Percentiles rank a stretch among this genome's conserved stretches.
phyloP scores from a whole-genome alignment of 1,140 invertebrate species.

The Panagrolaimus sp. region DNA sequence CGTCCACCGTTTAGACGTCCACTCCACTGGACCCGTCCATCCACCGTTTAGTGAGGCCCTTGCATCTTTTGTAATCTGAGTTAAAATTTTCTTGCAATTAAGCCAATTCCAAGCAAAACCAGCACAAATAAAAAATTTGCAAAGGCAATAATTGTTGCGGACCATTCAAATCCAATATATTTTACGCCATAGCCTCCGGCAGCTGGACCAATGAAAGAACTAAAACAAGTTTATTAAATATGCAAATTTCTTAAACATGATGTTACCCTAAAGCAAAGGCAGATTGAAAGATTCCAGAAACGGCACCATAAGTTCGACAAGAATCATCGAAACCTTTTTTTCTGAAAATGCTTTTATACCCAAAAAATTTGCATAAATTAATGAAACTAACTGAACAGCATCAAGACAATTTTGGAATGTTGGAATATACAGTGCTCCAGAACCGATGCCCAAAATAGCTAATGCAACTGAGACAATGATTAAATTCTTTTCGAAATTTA shows the following conservation, averaged over 20 bases:
- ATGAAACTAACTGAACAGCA: slow-evolving; percentile 49
- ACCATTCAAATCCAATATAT: slow-evolving; percentile 49
- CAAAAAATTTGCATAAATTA: not conserved
- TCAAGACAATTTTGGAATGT: slow-evolving; percentile 57
- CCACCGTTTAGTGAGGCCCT: too few relatives aligned
- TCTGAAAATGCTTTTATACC: slow-evolving; percentile 27
- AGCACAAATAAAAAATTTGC: too few relatives aligned
- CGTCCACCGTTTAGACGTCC: too few relatives aligned
- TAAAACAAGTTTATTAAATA: slow-evolving; percentile 19
- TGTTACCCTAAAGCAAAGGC: slow-evolving; percentile 50
- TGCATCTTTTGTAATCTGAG: too few relatives aligned
- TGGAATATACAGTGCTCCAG: slow-evolving; percentile 57
- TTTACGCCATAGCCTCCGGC: slow-evolving; percentile 52
- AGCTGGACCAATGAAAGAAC: slow-evolving; percentile 53
- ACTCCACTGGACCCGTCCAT: too few relatives aligned
- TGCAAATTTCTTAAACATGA: slow-evolving; percentile 10
- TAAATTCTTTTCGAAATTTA: slow-evolving; percentile 52
- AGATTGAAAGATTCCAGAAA: slow-evolving; percentile 56
- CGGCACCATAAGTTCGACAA: slow-evolving; percentile 57
- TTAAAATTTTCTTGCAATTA: too few relatives aligned
- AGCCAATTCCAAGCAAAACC: too few relatives aligned
- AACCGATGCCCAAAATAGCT: slow-evolving; percentile 51
- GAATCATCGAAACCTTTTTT: slow-evolving; percentile 52
- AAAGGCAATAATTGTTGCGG: slow-evolving; percentile 55
- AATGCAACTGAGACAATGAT: slow-evolving; percentile 50